Conservation (phyloP, 2,113 vertebrate species). For the Ariopsis seemanni region DNA sequence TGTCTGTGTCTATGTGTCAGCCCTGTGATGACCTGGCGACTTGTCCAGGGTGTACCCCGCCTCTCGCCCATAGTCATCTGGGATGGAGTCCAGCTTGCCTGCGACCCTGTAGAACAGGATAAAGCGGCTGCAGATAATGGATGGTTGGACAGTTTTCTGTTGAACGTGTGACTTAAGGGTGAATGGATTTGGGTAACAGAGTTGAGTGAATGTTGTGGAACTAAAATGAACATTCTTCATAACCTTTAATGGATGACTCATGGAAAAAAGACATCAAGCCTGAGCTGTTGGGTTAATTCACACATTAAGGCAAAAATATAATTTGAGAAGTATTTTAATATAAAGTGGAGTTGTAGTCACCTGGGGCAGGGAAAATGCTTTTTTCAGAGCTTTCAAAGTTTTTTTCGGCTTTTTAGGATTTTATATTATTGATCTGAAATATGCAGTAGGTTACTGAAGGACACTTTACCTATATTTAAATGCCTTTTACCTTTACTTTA, state of each 20-base stretch:
- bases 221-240: not conserved
- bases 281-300: not conserved
- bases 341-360: not conserved
- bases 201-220: not conserved
- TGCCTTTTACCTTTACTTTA: not conserved
- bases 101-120: too few species aligned
- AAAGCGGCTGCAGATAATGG: too few species aligned
- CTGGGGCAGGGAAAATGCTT: not conserved
- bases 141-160: not conserved
- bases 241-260: not conserved
- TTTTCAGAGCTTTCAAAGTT: not conserved
- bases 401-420: not conserved
- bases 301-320: not conserved
- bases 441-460: not conserved
- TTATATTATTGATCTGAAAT: not conserved
- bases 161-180: not conserved
- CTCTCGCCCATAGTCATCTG: too few species aligned
- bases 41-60: too few species aligned
- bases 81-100: too few species aligned
- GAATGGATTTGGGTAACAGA: not conserved
- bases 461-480: not conserved
- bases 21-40: too few species aligned
- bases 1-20: too few species aligned
- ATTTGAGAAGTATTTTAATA: conserved; percentile 4
- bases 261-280: not conserved